phyloP scores from a whole-genome alignment of 2,113 vertebrate species.

The Formicarius rufipectus region DNA sequence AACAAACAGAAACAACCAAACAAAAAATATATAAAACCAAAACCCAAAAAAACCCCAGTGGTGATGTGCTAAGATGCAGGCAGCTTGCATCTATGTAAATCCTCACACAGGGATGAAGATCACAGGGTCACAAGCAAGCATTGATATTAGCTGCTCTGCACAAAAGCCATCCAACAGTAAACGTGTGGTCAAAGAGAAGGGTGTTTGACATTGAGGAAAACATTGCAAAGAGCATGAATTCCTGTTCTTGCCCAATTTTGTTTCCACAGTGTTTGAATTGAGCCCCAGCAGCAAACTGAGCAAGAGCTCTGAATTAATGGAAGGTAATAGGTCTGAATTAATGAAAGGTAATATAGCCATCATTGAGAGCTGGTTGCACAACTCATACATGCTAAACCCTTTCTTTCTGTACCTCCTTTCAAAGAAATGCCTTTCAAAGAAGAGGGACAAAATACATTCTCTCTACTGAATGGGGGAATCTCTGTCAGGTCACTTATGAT shows the following conservation, averaged over 20 bases:
- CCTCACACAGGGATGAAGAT: neutral
- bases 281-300: neutral
- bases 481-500: neutral
- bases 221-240: neutral
- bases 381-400: neutral
- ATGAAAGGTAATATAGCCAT: neutral
- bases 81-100: neutral
- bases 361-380: neutral
- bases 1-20: too few relatives aligned
- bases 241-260: neutral
- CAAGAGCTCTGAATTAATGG: neutral
- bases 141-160: rapidly evolving
- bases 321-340: neutral
- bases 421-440: neutral
- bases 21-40: too few relatives aligned
- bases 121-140: neutral
- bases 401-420: neutral
- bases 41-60: neutral
- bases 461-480: neutral
- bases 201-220: neutral
- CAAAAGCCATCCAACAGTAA: neutral
- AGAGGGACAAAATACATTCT: neutral
- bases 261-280: neutral
- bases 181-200: neutral
- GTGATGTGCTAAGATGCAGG: neutral